A percentile compares a stretch with the other conserved stretches of the same genome.
Evolutionary conservation across 2,797 vertebrate species (phyloP).

Genomic region (Gymnopithys bicolor): DNA sequence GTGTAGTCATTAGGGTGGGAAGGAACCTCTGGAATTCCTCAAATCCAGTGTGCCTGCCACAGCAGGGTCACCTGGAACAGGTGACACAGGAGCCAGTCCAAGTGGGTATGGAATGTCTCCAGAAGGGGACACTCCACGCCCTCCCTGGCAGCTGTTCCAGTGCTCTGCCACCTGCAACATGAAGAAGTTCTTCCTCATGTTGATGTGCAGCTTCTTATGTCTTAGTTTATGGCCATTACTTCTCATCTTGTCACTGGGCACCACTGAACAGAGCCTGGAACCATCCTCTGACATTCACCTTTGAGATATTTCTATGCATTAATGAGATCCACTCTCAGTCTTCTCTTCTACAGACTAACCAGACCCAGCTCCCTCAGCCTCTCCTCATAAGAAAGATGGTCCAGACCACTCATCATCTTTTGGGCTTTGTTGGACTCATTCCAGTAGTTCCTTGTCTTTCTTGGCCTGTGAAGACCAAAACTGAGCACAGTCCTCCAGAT

Average conservation of each 20-base stretch:
- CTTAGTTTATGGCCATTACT: not conserved
- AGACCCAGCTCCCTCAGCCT: not conserved
- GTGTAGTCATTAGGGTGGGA: not conserved
- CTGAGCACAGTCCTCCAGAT: rapidly evolving
- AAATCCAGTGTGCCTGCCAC: rapidly evolving
- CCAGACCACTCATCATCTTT: not conserved
- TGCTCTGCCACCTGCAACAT: not conserved
- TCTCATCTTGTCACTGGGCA: not conserved
- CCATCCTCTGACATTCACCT: not conserved
- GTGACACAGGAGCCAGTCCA: no score
- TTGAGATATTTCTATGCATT: not conserved
- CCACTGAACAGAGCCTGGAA: not conserved
- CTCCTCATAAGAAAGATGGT: not conserved
- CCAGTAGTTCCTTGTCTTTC: not conserved
- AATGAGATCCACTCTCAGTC: not conserved
- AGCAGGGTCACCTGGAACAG: not conserved
- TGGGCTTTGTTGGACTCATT: not conserved
- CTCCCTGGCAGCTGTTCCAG: not conserved
- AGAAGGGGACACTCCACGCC: not conserved
- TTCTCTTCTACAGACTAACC: not conserved
- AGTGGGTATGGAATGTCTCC: not conserved
- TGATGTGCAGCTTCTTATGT: rapidly evolving
- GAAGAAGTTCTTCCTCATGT: rapidly evolving
- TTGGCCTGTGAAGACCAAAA: not conserved
- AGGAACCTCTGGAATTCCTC: not conserved